Evolutionary conservation across 2,888 invertebrate genomes (phyloP), one percentile per base, ranked within the genome.

Genomic region (Andrena trimmerana): DNA sequence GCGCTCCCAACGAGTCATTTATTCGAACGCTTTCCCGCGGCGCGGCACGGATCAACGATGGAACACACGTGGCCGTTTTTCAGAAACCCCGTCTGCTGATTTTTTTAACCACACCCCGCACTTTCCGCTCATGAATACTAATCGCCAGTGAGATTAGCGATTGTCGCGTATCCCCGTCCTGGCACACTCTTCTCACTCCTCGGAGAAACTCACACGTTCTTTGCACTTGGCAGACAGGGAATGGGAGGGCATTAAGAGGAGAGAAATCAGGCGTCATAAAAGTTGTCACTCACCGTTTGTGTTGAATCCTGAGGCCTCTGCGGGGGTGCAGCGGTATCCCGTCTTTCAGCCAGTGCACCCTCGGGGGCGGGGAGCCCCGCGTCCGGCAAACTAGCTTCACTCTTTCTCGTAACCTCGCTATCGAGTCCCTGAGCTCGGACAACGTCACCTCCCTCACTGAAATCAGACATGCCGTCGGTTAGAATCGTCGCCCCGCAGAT

Each of bases 361-460:
- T 92, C 42, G 94, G 94, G 87, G 94, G 94, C 80, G 94, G 94
- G 67, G 94, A 94, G 73, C 94, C 94, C 87, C 93, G 90, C 88
- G 94, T 94, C 87, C 94, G 91, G 92, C 94, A 94, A 90, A 94
- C 94, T 86, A 94, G 93, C 90, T 93, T 94, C 88, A 94, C 94
- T 89, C 92, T 93, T 85, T 94, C 94, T 85, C 92, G 92, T 92
- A 93, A 92, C 92, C 93, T 93, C 90, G 93, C 94, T 89, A 93
- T 93, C 88, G 94, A 93, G 93, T 94, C 94, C 90, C 93, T 93
- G 91, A 94, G 93, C 90, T 94, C 94, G 88, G 94, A 93, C 91
- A 94, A 92, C 90, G 93, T 93, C 87, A 94, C 93, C 91, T 93
- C 93, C 88, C 93, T 88, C 89, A 94, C 94, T 94, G 94, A 81